phyloP scores from a whole-genome alignment of 2,113 vertebrate species.

The Nothoprocta pentlandii region DNA sequence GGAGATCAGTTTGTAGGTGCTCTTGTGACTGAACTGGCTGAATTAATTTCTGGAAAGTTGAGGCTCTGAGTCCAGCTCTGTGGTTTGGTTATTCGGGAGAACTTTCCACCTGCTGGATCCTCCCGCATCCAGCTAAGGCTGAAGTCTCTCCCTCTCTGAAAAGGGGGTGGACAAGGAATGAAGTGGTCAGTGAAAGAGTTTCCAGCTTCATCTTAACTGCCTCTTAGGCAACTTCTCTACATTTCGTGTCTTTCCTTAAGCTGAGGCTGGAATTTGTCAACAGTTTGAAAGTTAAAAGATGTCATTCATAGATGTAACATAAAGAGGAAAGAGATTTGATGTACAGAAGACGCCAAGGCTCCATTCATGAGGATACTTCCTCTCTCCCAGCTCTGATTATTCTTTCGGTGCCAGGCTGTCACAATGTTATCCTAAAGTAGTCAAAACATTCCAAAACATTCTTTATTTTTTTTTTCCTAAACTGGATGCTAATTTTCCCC shows the following conservation, averaged over 20 bases:
- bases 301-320: background rate
- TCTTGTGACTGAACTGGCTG: too few relatives aligned
- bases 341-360: background rate
- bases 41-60: too few relatives aligned
- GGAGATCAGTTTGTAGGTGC: background rate
- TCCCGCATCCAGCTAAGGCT: background rate
- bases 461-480: background rate
- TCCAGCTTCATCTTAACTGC: background rate
- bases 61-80: too few relatives aligned
- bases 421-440: background rate
- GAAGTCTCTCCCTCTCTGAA: background rate
- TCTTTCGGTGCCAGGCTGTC: background rate
- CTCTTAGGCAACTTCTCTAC: background rate
- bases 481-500: background rate
- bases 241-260: background rate
- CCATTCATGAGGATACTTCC: background rate
- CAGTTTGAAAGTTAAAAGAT: background rate
- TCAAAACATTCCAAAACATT: background rate
- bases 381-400: background rate
- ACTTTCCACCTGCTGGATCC: background rate
- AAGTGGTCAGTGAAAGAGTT: background rate
- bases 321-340: background rate
- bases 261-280: background rate
- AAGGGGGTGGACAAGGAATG: accelerated
- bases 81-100: too few relatives aligned